Evolutionary conservation across 2,113 vertebrate genomes (phyloP), one percentile per base, ranked within the genome.

Genomic region (Donacobius atricapilla): DNA sequence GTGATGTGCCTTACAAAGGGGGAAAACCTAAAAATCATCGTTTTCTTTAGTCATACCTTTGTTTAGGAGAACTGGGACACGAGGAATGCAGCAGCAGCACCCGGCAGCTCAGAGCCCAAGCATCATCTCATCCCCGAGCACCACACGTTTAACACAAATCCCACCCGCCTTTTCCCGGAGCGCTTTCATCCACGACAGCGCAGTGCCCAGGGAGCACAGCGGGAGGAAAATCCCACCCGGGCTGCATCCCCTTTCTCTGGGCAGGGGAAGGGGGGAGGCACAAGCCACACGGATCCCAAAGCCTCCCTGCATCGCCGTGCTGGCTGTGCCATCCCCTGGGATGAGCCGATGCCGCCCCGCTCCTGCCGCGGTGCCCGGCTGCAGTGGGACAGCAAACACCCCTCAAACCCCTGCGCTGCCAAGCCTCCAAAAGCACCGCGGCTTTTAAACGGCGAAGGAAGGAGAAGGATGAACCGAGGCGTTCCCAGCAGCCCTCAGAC

Each of bases 1-100:
- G 93, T 51, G 72, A 87, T 53, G 51, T 23, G 84, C 48, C 57
- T 95, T 42, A 94, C 89, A 94, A 92, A 91, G 90, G 14, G 25
- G 30, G 39, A 25, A 35, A 44, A 17, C 10, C 80, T 6, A 73
- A 85, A 84, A 80, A 47, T 35, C 35, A 3, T 87, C 0, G 9
- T 86, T 77, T 90, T 68, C 76, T 90, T 89, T 66, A 95, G 78
- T 93, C 92, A 87, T 87, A 96, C 82, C 95, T 97, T 97, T 96
- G 92, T 94, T 96, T 70, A 5, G 58, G 51, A 60, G 87, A 96
- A 94, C 76, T 51, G 68, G 94, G 91, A 94, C 94, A 84, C 1
- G 1, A 80, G 72, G 60, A 80, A 57, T 5, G 31, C 78, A 27
- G 78, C 86, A 56, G 31, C 78, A 27, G 78, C 86, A 56, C n/a